These are phyloP conservation scores for Sipunculus nudus DNA, from an alignment of 2,888 invertebrate species.

Conservation along the genomic window DNA sequence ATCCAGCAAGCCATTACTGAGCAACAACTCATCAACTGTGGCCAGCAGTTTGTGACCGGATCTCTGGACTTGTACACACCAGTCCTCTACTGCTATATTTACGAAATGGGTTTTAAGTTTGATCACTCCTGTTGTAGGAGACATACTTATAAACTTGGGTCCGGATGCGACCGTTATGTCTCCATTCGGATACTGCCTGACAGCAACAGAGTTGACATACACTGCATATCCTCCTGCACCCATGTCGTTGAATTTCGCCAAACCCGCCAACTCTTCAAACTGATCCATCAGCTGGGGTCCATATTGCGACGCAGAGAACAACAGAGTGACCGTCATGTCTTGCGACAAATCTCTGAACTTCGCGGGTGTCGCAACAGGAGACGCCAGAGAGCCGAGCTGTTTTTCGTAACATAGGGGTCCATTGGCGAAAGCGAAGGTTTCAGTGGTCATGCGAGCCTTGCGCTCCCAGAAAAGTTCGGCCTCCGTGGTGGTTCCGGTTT, in stretches of 20 bases:
- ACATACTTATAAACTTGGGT: constrained; percentile 62
- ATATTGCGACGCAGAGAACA: constrained; percentile 57
- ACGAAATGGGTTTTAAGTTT: constrained; percentile 62
- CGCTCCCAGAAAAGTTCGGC: constrained; percentile 56
- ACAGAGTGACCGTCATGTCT: constrained; percentile 60
- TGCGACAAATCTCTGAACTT: constrained; percentile 59
- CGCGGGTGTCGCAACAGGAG: constrained; percentile 44
- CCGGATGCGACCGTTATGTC: constrained; percentile 65
- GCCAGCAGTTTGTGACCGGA: constrained; percentile 52
- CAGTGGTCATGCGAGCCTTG: constrained; percentile 51
- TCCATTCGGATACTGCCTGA: constrained; percentile 61
- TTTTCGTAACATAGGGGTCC: constrained; percentile 50
- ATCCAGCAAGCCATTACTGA: constrained; percentile 31
- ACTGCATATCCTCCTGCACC: constrained; percentile 57
- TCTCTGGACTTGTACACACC: constrained; percentile 52
- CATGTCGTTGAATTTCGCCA: constrained; percentile 58
- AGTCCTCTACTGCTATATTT: constrained; percentile 65
- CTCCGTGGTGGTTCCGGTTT: constrained; percentile 63
- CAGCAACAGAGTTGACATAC: constrained; percentile 62
- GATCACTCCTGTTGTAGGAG: constrained; percentile 55
- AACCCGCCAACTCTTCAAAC: constrained; percentile 57
- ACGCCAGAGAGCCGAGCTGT: constrained; percentile 40
- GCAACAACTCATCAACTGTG: constrained; percentile 17
- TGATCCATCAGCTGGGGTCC: constrained; percentile 59
- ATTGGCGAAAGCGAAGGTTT: constrained; percentile 51